Conservation (phyloP, 2,797 vertebrate species). For the Sphaeramia orbicularis region DNA sequence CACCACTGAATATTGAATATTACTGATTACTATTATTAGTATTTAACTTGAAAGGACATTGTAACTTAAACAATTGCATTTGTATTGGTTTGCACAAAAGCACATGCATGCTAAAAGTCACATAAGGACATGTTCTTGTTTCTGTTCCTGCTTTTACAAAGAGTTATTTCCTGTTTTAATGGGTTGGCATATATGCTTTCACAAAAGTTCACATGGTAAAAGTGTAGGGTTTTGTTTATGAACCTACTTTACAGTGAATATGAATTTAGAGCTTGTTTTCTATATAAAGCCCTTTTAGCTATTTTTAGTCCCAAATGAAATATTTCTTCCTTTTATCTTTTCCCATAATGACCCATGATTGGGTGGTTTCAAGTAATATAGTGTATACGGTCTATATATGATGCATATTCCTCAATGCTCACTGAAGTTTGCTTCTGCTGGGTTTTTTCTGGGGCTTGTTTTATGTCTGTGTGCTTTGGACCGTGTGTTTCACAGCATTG, state of each 20-base stretch:
- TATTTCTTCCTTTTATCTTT: background rate
- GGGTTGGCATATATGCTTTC: background rate
- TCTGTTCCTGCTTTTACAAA: slow-evolving; percentile 25
- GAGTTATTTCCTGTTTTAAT: slow-evolving; percentile 1
- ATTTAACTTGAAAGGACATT: too few species aligned
- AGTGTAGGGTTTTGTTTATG: background rate
- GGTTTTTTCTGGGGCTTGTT: slow-evolving; percentile 34
- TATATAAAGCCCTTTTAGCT: background rate
- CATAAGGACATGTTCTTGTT: slow-evolving; percentile 37
- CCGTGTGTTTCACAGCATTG: slow-evolving; percentile 42
- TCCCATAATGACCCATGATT: background rate
- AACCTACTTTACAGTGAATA: background rate
- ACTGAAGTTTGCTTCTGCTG: slow-evolving; percentile 27
- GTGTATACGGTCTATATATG: background rate
- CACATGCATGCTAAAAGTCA: slow-evolving; percentile 8
- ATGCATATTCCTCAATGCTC: slow-evolving; percentile 4
- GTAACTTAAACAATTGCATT: too few species aligned
- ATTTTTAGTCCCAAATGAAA: background rate
- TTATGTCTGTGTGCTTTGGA: slow-evolving; percentile 60
- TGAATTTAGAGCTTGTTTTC: background rate
- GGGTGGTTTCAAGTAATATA: background rate
- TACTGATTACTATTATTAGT: too few species aligned
- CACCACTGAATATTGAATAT: too few species aligned
- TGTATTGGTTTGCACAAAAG: background rate
- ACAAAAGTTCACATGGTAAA: background rate